Base-by-base conservation (phyloP, 2,888 invertebrate species). In the Hyppa rectilinea region DNA sequence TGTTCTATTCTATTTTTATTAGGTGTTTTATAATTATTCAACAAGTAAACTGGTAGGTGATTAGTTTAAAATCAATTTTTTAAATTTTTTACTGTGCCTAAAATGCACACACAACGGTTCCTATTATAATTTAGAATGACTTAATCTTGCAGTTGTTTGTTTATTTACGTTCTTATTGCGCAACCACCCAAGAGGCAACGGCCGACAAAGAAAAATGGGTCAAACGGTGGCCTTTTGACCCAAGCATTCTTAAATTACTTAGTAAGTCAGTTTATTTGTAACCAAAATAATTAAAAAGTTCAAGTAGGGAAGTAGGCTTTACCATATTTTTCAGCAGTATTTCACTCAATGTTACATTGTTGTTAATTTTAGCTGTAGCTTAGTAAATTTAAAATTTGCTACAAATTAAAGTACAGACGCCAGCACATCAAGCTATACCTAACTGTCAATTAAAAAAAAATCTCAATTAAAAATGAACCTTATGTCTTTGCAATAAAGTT, bases 81-180 rank as follows among this genome's bases (percentile, higher is more conserved):
- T 26, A n/a, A n/a, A n/a, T n/a, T 23, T 26, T 47, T 36, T 52
- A 34, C 7, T 61, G 20, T 50, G 12, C 4, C 0, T 36, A 1
- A 26, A 65, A 9, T 34, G 23, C 20, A n/a, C 31, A 31, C 4
- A 14, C 31, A 26, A 50, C 4, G 31, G 31, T 12, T 7, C 10
- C 0, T 50, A 26, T 17, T 43, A 26, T 17, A 12, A 26, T 50
- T 10, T 40, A n/a, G 4, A 66, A 45, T 53, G 1, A 53, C 36
- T 29, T 38, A 50, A 43, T 50, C 9, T 14, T 71, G 50, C 34
- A 43, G 36, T 47, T 26, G 20, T 52, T 40, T 60, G 40, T 55
- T 60, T 67, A 45, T 60, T 43, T 74, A 38, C 49, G n/a, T 55
- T 40, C 31, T 74, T 74, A 74, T 67, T 68, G n/a, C 34, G 2